phyloP scores from a whole-genome alignment of 2,113 vertebrate species.

The Triplophysa tibetana region DNA sequence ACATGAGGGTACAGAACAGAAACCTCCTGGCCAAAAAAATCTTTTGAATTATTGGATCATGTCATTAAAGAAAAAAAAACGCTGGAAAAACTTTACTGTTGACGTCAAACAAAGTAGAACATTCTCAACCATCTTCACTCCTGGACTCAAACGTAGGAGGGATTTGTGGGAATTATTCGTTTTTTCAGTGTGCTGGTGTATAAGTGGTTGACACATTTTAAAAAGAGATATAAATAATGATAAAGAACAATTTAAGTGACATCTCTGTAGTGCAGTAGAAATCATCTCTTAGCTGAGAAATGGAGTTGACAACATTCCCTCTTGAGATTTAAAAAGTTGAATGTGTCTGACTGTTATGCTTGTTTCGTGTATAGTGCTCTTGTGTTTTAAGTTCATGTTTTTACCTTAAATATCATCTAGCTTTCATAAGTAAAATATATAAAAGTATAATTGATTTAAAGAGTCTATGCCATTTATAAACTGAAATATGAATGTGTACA shows the following conservation, averaged over 20 bases:
- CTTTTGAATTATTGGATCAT: slow-evolving; percentile 17
- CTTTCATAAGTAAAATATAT: slow-evolving; percentile 3
- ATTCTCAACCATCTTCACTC: background rate
- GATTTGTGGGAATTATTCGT: slow-evolving; percentile 15
- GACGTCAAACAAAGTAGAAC: background rate
- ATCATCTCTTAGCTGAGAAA: background rate
- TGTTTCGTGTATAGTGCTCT: slow-evolving; percentile 43
- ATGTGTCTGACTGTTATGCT: slow-evolving; percentile 49
- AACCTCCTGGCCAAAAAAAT: slow-evolving; percentile 27
- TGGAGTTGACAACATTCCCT: slow-evolving; percentile 17
- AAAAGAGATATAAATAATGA: background rate
- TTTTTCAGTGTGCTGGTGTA: slow-evolving; percentile 30
- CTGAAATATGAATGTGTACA: slow-evolving; percentile 33
- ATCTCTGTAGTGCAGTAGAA: slow-evolving; percentile 10
- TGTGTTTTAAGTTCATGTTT: slow-evolving; percentile 42
- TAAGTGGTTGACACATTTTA: background rate
- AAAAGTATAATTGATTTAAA: slow-evolving; percentile 23
- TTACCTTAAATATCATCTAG: slow-evolving; percentile 31
- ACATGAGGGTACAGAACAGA: background rate
- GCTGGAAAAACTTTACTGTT: slow-evolving; percentile 12
- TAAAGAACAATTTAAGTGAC: slow-evolving; percentile 2
- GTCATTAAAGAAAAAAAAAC: slow-evolving; percentile 10
- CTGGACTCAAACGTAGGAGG: slow-evolving; percentile 27
- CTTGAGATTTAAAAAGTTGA: slow-evolving; percentile 26
- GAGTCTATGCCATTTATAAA: slow-evolving; percentile 49